A percentile compares a stretch with the other conserved stretches of the same genome.
phyloP scores from a whole-genome alignment of 1,140 invertebrate genomes.

The Drosophila ohnishii region DNA sequence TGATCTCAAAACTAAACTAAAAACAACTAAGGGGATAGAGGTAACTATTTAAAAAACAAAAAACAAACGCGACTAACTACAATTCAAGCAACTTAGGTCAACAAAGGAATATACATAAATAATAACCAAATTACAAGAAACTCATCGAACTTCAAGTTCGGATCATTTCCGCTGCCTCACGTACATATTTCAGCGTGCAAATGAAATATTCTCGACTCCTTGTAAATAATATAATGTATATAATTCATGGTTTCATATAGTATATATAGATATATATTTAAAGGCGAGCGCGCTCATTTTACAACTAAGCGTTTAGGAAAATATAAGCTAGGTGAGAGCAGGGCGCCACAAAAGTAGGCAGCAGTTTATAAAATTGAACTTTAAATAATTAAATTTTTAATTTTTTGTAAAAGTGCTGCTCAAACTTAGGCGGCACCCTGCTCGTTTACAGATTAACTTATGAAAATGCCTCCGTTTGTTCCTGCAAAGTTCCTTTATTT shows the following conservation, averaged over 20 bases:
- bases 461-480: conserved; percentile 64
- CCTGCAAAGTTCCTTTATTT: conserved; percentile 9
- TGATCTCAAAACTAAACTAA: conserved; percentile 61
- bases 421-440: not conserved
- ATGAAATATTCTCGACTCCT: conserved; percentile 32
- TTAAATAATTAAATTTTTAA: not conserved
- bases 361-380: not conserved
- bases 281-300: conserved; percentile 16
- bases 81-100: conserved; percentile 69
- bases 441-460: conserved; percentile 38
- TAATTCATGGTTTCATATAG: conserved; percentile 24
- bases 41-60: conserved; percentile 31
- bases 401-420: not conserved
- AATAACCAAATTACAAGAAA: conserved; percentile 7
- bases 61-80: conserved; percentile 66
- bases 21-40: conserved; percentile 25
- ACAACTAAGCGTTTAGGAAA: conserved; percentile 24
- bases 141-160: conserved; percentile 11
- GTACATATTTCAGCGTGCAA: conserved; percentile 78
- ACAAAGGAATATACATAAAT: conserved; percentile 45
- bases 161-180: conserved; percentile 24
- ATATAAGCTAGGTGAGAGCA: conserved; percentile 6
- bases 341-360: conserved; percentile 27
- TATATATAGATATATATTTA: conserved; percentile 16
- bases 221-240: conserved; percentile 21